phyloP scores from a whole-genome alignment of 2,113 vertebrate species.

The Arenaria interpres region DNA sequence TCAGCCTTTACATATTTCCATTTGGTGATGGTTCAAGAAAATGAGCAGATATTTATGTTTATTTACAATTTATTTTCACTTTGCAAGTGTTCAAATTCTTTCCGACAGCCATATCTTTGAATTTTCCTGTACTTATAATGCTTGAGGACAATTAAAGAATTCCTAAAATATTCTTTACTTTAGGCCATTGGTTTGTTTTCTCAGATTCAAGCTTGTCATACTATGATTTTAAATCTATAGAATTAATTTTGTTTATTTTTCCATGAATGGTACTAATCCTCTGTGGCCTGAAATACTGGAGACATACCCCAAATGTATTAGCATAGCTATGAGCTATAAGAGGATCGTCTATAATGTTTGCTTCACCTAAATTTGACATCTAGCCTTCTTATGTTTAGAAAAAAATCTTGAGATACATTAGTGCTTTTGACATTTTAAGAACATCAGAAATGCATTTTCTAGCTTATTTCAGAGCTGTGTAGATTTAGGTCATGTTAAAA shows the following conservation, averaged over 20 bases:
- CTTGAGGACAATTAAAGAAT: background rate
- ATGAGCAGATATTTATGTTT: background rate
- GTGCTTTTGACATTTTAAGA: background rate
- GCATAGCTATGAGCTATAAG: background rate
- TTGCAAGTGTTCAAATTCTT: background rate
- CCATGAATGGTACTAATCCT: background rate
- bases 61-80: background rate
- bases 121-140: background rate
- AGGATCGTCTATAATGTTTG: background rate
- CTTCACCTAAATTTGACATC: background rate
- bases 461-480: background rate
- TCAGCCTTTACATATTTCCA: background rate
- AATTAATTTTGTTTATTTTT: background rate
- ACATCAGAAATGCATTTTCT: background rate
- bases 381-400: background rate
- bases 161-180: background rate
- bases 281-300: background rate
- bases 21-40: background rate
- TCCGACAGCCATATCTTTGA: background rate
- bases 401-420: background rate
- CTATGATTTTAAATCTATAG: background rate
- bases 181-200: background rate
- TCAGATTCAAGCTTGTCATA: background rate
- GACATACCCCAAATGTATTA: background rate
- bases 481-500: background rate